Evolutionary conservation across 2,888 invertebrate genomes (phyloP).

Genomic region (Aphidius colemani): DNA sequence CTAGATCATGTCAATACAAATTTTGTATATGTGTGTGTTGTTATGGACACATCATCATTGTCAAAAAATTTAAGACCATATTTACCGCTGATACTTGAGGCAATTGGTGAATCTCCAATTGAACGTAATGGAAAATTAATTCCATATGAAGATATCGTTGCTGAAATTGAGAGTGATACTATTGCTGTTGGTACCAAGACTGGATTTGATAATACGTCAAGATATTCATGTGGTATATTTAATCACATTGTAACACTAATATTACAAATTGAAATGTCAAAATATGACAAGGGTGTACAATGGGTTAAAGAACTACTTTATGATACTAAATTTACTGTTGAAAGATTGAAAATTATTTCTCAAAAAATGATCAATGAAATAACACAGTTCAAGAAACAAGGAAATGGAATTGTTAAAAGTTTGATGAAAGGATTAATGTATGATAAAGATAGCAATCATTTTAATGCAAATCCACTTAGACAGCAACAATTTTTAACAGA

Average conservation of each 20-base stretch:
- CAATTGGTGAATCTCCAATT: constrained; percentile 78
- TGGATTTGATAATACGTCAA: constrained; percentile 65
- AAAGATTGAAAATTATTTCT: constrained; percentile 77
- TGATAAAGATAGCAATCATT: constrained; percentile 73
- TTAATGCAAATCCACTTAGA: constrained; percentile 72
- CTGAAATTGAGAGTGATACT: constrained; percentile 77
- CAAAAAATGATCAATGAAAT: constrained; percentile 83
- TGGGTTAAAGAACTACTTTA: constrained; percentile 80
- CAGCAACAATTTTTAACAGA: constrained; percentile 78
- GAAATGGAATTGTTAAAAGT: constrained; percentile 70
- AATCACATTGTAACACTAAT: constrained; percentile 70
- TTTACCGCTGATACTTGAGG: constrained; percentile 76
- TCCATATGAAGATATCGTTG: constrained; percentile 76
- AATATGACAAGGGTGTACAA: constrained; percentile 75
- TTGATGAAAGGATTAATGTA: constrained; percentile 68
- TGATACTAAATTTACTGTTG: constrained; percentile 71
- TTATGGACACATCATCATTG: constrained; percentile 72
- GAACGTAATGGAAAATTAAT: constrained; percentile 65
- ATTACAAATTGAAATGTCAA: constrained; percentile 76
- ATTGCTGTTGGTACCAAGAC: constrained; percentile 67
- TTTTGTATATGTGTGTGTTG: constrained; percentile 77
- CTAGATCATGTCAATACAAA: constrained; percentile 81
- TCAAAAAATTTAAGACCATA: constrained; percentile 69
- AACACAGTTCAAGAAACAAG: constrained; percentile 74
- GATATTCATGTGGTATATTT: constrained; percentile 76